Evolutionary conservation across 2,797 vertebrate species (phyloP).

Genomic region (Platalea minor): DNA sequence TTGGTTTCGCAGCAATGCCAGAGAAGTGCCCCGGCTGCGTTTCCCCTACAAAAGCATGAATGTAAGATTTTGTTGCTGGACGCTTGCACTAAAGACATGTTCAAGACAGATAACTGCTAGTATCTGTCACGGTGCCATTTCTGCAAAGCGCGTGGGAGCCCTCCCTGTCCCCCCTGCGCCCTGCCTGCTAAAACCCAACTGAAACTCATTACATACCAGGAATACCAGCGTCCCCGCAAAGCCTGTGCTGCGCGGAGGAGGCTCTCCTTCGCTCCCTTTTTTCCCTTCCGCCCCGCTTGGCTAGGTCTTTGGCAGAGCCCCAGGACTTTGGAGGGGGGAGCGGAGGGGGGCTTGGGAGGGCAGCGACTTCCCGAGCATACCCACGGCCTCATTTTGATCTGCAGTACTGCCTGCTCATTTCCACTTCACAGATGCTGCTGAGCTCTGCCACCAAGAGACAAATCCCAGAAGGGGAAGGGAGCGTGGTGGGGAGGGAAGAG

Average conservation of each 20-base stretch:
- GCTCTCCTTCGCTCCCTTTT: slow-evolving; percentile 20
- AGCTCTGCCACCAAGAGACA: slow-evolving; percentile 72
- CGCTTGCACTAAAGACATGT: background rate
- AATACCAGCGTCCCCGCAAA: slow-evolving; percentile 72
- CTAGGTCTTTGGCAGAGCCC: slow-evolving; percentile 79
- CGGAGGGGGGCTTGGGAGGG: slow-evolving; percentile 28
- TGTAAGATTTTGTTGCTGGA: background rate
- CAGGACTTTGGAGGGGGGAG: slow-evolving; percentile 72
- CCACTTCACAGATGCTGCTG: slow-evolving; percentile 85
- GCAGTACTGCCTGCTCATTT: slow-evolving; percentile 84
- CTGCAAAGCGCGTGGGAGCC: slow-evolving; percentile 31
- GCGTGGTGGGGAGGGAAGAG: slow-evolving; percentile 53
- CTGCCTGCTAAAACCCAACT: slow-evolving; percentile 52
- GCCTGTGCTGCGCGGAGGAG: slow-evolving; percentile 32
- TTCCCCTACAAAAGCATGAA: background rate
- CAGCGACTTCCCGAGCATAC: slow-evolving; percentile 78
- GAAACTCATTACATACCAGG: slow-evolving; percentile 68
- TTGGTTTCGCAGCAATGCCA: background rate
- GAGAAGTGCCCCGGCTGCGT: background rate
- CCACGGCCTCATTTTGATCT: slow-evolving; percentile 84
- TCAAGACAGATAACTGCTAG: background rate
- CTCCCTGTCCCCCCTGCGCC: slow-evolving; percentile 51
- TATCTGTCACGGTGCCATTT: slow-evolving; percentile 43
- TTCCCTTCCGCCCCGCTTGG: slow-evolving; percentile 66
- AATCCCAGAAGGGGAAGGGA: slow-evolving; percentile 69